Evolutionary conservation across 2,113 vertebrate genomes (phyloP), one percentile per base, ranked within the genome.

Genomic region (Campylomormyrus tamandua): DNA sequence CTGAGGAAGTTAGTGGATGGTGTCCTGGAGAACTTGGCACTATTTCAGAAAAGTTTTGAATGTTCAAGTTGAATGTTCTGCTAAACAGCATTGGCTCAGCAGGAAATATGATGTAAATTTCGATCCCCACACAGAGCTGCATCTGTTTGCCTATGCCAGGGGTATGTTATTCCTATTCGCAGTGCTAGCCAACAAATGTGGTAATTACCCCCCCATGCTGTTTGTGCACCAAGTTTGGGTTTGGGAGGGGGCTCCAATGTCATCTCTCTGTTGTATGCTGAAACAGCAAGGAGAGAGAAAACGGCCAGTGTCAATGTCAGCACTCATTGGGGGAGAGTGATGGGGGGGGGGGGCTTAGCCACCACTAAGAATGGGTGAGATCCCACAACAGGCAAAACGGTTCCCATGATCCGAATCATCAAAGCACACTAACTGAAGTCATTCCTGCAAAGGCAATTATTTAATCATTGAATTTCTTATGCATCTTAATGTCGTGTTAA

Each of bases 171-270:
- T 24, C 27, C 62, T 46, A 84, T 84, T 87, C 27, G 10, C 48
- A 87, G 49, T 87, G 50, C 85, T 87, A 35, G 48, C 85, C 85
- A 87, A 87, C 52, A 53, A 87, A 87, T 35, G 27, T 39, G 48
- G 85, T 87, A 87, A 87, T 87, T 87, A 87, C 85, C 85, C 85
- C 85, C 85, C 85, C 15, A 48, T 87, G 85, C 13, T 87, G 48
- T 87, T 87, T 87, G 85, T 39, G 5, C 49, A 87, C 21, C n/a
- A 53, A 35, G 50, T n/a, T 10, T 19, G 48, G 31, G 13, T 53
- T 15, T 52, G 10, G 48, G 50, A 50, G 5, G 24, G 19, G 85
- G 83, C 21, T 84, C 45, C 45, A 80, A 80, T 80, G 74, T 80
- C 42, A 46, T 84, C 21, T 46, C 17, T 83, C 19, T 84, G 21